Evolutionary conservation across 2,888 invertebrate species (phyloP), one percentile per base, ranked within the genome.

Genomic region (Polymixis flavicincta): DNA sequence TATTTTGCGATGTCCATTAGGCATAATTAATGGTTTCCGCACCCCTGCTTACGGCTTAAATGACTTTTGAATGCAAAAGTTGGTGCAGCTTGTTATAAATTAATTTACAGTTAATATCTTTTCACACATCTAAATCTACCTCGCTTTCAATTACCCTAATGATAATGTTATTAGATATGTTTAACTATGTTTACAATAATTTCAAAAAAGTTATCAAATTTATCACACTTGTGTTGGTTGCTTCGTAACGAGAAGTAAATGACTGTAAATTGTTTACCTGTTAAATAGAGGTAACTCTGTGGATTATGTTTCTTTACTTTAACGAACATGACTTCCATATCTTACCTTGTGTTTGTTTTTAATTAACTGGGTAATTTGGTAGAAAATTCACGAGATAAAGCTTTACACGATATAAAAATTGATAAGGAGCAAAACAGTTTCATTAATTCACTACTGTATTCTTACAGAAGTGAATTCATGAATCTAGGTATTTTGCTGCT

Each of bases 241-340:
- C 61, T 69, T 65, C 68, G 52, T 81, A 80, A 74, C 25, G n/a
- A 73, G 32, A 57, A 54, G 13, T 60, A 50, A 65, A 79, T 59
- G 9, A 67, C 22, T 28, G 59, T 45, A 67, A 57, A 63, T 67
- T 79, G 37, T 71, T 83, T 71, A 68, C 32, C n/a, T n/a, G 66
- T 42, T 59, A 83, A 28, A 50, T 60, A 63, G 14, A 69, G 59
- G 69, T 60, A 81, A 81, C 25, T 77, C 42, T 45, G 11, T 61
- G 59, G 78, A 83, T 78, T 65, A 78, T 65, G 50, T 83, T 22
- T 83, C 28, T 69, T 78, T 79, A 64, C 83, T 63, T 55, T 59
- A 57, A 28, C 17, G 42, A 68, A 83, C 14, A 76, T 66, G 69
- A 55, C 70, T 79, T 32, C 78, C 69, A 83, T 79, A 83, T 79